phyloP scores from a whole-genome alignment of 2,113 vertebrate species.

The Alectura lathami region DNA sequence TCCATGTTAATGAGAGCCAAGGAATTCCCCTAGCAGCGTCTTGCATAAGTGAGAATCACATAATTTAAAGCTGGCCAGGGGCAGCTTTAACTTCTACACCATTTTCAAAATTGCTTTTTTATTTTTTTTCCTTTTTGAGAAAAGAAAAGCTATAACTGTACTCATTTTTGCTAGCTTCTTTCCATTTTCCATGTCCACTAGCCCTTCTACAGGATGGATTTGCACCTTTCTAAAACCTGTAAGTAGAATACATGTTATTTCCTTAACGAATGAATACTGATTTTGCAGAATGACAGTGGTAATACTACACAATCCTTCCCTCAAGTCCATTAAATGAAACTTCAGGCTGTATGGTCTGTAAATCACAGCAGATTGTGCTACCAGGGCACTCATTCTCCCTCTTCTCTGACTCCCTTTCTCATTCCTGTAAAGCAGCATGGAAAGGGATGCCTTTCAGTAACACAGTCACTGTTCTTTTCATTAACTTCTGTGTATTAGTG shows the following conservation, averaged over 20 bases:
- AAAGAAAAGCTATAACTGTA: neutral
- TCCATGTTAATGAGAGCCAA: slow-evolving; percentile 75
- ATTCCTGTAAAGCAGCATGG: neutral
- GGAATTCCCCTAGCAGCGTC: slow-evolving; percentile 70
- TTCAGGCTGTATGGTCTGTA: neutral
- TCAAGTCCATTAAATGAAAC: slow-evolving; percentile 32
- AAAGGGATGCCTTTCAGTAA: neutral
- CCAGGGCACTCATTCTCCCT: neutral
- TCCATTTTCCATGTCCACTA: slow-evolving; percentile 1
- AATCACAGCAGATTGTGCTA: slow-evolving; percentile 33
- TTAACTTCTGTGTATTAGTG: neutral
- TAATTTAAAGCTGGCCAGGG: slow-evolving; percentile 73
- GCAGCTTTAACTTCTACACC: slow-evolving; percentile 50
- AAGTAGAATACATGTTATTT: slow-evolving; percentile 28
- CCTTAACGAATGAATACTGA: neutral
- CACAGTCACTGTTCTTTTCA: neutral
- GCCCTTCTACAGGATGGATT: neutral
- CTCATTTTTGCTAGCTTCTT: neutral
- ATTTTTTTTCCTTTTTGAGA: neutral
- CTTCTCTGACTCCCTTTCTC: neutral
- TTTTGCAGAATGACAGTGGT: slow-evolving; percentile 37
- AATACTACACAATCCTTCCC: neutral
- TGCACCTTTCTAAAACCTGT: neutral
- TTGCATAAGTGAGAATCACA: slow-evolving; percentile 74
- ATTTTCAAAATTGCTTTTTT: slow-evolving; percentile 54